A percentile compares a stretch with the other conserved stretches of the same genome.
These are phyloP conservation scores for Megaceryle maxima DNA, from an alignment of 2,113 vertebrate species.

Conservation along the genomic window DNA sequence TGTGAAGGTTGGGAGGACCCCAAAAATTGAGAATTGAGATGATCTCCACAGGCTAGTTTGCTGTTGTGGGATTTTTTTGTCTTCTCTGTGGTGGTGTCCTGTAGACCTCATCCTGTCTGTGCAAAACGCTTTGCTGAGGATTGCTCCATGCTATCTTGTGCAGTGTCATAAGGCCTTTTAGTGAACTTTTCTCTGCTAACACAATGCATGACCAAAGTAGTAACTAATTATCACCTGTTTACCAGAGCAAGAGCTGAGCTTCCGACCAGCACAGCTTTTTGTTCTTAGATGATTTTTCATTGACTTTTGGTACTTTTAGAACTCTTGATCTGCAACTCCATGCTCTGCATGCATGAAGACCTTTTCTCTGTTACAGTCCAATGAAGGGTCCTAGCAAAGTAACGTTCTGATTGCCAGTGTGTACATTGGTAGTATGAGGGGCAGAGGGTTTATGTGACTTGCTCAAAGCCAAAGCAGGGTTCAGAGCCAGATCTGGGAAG, in stretches of 20 bases:
- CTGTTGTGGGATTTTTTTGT: neutral
- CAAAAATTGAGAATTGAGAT: neutral
- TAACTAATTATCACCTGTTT: neutral
- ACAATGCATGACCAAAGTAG: neutral
- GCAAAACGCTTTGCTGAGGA: neutral
- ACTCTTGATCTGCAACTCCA: neutral
- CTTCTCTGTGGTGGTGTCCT: slow-evolving; percentile 21
- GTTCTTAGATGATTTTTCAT: neutral
- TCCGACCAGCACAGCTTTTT: neutral
- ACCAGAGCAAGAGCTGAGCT: neutral
- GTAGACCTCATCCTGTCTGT: slow-evolving; percentile 33
- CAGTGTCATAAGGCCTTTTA: neutral
- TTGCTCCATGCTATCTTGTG: neutral
- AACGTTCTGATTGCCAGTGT: neutral
- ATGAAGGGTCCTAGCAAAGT: neutral
- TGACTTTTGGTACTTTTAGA: neutral
- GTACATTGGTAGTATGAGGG: neutral
- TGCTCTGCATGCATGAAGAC: neutral
- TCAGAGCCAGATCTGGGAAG: neutral
- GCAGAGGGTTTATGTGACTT: neutral
- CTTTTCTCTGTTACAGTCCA: neutral
- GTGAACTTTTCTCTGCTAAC: neutral
- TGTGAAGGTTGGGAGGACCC: neutral
- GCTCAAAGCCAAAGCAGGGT: neutral
- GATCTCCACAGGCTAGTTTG: neutral